Percentiles rank a stretch among this genome's conserved stretches.
phyloP scores from a whole-genome alignment of 1,140 invertebrate genomes.

The Mamestra configurata region DNA sequence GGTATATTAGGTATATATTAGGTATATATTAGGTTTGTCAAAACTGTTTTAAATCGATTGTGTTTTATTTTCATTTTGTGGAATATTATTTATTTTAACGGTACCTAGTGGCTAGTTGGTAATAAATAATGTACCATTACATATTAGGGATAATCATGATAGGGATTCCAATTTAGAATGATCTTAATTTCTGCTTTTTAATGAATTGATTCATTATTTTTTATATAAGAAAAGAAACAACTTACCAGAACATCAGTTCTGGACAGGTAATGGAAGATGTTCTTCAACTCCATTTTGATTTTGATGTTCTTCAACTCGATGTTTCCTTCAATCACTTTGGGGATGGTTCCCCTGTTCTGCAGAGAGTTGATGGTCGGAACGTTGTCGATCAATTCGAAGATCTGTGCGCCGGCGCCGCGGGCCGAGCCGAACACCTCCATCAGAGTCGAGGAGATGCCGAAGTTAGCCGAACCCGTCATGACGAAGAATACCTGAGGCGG shows the following conservation, averaged over 20 bases:
- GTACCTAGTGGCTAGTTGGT: no score
- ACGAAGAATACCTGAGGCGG: constrained; percentile 92
- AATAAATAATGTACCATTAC: no score
- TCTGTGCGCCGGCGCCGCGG: constrained; percentile 93
- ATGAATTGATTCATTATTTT: no score
- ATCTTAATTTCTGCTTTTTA: no score
- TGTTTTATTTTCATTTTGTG: no score
- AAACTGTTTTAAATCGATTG: not conserved
- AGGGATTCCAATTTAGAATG: no score
- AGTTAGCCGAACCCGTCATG: constrained; percentile 94
- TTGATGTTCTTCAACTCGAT: constrained; percentile 94
- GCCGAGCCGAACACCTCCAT: constrained; percentile 93
- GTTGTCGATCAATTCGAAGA: constrained; percentile 95
- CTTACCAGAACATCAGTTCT: constrained; percentile 91
- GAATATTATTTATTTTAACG: no score
- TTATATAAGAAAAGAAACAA: no score
- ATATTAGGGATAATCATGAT: no score
- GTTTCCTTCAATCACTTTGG: constrained; percentile 90
- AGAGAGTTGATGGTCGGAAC: constrained; percentile 94
- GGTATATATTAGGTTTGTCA: no score
- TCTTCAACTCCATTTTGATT: no score
- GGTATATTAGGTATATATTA: no score
- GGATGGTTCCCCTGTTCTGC: constrained; percentile 90
- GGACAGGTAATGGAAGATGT: constrained; percentile 95
- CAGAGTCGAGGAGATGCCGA: constrained; percentile 95